Conservation (phyloP, 1,140 invertebrate species). For the Zaprionus ornatus region DNA sequence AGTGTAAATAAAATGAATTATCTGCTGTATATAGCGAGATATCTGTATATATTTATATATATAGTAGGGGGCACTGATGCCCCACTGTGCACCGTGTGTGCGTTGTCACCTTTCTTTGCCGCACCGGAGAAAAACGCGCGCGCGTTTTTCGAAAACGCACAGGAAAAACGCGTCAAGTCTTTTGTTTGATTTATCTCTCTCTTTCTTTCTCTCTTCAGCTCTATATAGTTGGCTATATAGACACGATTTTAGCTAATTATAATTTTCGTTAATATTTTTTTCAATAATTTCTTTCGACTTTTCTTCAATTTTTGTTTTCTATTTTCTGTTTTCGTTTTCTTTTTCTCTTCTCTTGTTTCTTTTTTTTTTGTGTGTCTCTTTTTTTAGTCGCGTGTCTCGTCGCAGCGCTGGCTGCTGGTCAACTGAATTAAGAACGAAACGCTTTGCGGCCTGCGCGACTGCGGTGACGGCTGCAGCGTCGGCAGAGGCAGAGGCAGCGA, state of each 20-base stretch:
- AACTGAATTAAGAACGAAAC: conserved; percentile 82
- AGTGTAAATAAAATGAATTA: conserved; percentile 27
- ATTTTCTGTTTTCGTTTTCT: conserved; percentile 34
- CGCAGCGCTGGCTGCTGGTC: conserved; percentile 78
- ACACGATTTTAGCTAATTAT: conserved; percentile 16
- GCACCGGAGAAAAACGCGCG: conserved; percentile 56
- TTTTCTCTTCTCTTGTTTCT: conserved; percentile 31
- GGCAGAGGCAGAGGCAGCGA: conserved; percentile 36
- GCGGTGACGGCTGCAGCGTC: conserved; percentile 47
- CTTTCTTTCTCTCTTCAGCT: neutral
- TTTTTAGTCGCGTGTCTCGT: conserved; percentile 73
- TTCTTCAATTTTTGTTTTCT: conserved; percentile 7
- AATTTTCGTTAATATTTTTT: conserved; percentile 15
- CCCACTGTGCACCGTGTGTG: no score
- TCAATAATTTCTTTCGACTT: neutral
- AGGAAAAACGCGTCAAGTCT: conserved; percentile 37
- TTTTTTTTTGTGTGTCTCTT: conserved; percentile 27
- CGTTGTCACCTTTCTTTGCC: neutral
- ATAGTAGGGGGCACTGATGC: neutral
- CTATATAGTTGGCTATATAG: conserved; percentile 22
- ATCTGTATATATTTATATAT: conserved; percentile 1
- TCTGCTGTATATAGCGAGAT: conserved; percentile 4
- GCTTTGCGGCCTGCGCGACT: conserved; percentile 44
- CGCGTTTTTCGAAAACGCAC: conserved; percentile 41
- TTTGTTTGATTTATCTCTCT: conserved; percentile 4